phyloP scores from a whole-genome alignment of 2,113 vertebrate genomes.

The Pogonocichla stellata region DNA sequence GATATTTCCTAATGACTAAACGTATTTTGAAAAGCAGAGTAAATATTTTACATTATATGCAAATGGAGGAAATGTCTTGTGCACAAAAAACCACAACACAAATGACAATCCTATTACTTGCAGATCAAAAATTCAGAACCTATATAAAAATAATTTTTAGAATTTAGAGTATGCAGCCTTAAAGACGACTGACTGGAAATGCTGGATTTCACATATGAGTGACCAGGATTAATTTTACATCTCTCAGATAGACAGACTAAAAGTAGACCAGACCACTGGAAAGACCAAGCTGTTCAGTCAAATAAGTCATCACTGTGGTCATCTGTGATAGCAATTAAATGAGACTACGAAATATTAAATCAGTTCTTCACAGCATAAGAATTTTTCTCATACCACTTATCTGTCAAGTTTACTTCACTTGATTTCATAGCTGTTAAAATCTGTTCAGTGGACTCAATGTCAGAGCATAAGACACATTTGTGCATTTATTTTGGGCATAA shows the following conservation, averaged over 20 bases:
- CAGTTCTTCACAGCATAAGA: background rate
- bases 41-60: background rate
- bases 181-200: background rate
- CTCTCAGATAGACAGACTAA: background rate
- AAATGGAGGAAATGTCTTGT: background rate
- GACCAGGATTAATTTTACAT: background rate
- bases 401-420: background rate
- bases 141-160: background rate
- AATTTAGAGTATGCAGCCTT: background rate
- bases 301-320: background rate
- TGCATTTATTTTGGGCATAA: background rate
- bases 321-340: background rate
- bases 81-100: background rate
- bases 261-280: background rate
- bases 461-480: background rate
- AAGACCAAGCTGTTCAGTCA: background rate
- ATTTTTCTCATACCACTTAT: background rate
- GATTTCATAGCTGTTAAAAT: background rate
- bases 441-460: background rate
- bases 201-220: background rate
- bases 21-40: background rate
- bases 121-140: background rate
- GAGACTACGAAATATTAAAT: background rate
- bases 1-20: background rate
- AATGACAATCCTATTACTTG: background rate